These are phyloP conservation scores for Patagioenas fasciata DNA, from an alignment of 2,113 vertebrate species.

Conservation along the genomic window DNA sequence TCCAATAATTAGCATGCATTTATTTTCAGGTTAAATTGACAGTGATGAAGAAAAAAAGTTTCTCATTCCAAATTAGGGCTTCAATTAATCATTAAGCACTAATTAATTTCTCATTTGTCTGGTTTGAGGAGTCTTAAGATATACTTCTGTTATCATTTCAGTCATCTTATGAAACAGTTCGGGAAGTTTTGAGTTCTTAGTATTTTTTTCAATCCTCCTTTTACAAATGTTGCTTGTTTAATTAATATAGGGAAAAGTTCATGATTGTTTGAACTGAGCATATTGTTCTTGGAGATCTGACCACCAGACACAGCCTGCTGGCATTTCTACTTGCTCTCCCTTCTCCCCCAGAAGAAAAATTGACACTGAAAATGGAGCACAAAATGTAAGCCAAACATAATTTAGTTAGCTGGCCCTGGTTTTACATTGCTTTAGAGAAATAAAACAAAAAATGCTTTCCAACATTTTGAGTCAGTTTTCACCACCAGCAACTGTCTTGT, in stretches of 20 bases:
- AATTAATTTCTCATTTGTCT: background rate
- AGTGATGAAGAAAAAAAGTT: background rate
- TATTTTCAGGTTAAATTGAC: background rate
- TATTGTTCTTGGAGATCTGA: background rate
- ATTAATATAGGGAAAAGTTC: background rate
- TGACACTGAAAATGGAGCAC: background rate
- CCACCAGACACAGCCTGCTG: accelerated
- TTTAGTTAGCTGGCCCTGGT: background rate
- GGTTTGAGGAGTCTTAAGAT: background rate
- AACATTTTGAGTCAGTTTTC: background rate
- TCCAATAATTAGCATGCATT: background rate
- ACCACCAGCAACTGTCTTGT: background rate
- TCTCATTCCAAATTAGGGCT: background rate
- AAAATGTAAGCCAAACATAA: background rate
- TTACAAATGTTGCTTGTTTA: background rate
- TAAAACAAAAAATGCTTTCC: background rate
- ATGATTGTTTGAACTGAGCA: background rate
- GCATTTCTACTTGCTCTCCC: background rate
- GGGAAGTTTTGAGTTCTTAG: background rate
- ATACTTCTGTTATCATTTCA: background rate
- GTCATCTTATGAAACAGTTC: background rate
- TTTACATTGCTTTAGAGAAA: background rate
- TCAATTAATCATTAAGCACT: background rate
- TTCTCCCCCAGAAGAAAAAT: background rate
- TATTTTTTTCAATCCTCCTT: background rate